Conservation (phyloP, 2,113 vertebrate species). For the Neotragus moschatus region DNA sequence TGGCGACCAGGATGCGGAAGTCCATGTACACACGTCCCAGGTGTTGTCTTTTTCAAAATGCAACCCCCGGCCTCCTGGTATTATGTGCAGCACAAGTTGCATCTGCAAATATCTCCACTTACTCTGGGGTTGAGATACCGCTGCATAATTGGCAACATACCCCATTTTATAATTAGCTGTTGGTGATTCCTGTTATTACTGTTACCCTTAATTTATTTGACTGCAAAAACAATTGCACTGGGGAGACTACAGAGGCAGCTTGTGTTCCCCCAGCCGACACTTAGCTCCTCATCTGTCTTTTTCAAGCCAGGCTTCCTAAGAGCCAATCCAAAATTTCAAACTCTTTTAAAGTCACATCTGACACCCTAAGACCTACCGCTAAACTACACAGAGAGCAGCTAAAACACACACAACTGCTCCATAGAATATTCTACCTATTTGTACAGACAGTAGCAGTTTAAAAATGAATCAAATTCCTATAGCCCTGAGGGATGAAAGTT, state of each 20-base stretch:
- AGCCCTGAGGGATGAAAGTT: neutral
- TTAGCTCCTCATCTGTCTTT: neutral
- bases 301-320: neutral
- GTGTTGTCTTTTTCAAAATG: neutral
- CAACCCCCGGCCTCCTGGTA: neutral
- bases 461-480: constrained; percentile 1
- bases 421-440: neutral
- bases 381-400: neutral
- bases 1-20: neutral
- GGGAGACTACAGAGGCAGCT: constrained; percentile 9
- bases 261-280: neutral
- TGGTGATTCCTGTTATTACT: constrained; percentile 65
- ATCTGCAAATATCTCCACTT: constrained; percentile 26
- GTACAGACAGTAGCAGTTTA: neutral
- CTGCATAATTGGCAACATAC: constrained; percentile 13
- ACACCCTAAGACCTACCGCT: neutral
- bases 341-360: neutral
- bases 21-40: neutral
- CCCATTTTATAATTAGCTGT: constrained; percentile 58
- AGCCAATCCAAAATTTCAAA: neutral
- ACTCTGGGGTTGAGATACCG: neutral
- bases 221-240: constrained; percentile 27
- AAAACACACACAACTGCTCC: neutral
- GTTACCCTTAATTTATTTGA: constrained; percentile 60
- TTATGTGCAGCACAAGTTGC: neutral